phyloP scores from a whole-genome alignment of 2,113 vertebrate species.

The Elgaria multicarinata region DNA sequence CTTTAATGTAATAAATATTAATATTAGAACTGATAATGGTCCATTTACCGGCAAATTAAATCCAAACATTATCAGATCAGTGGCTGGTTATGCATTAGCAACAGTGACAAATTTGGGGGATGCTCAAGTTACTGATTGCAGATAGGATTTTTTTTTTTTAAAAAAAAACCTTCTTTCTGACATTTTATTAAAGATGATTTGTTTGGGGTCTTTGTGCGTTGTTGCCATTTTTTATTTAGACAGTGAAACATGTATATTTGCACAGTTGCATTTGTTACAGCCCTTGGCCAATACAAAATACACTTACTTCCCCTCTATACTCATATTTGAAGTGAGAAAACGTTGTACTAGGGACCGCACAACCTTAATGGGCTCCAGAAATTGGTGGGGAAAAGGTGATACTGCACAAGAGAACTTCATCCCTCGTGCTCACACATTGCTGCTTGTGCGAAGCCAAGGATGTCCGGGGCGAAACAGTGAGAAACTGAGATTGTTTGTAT shows the following conservation, averaged over 20 bases:
- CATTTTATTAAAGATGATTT: background rate
- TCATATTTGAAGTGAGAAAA: background rate
- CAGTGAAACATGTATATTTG: background rate
- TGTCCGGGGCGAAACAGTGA: background rate
- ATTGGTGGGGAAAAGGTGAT: slow-evolving; percentile 12
- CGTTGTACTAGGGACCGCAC: accelerated
- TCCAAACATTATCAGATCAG: background rate
- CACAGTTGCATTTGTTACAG: background rate
- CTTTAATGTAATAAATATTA: background rate
- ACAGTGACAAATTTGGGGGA: background rate
- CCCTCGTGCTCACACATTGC: slow-evolving; percentile 7
- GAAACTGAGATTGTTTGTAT: slow-evolving; percentile 16
- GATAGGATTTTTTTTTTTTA: too few relatives aligned
- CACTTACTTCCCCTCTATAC: background rate
- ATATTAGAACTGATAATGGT: background rate
- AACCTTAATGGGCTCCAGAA: slow-evolving; percentile 5
- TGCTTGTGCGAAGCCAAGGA: slow-evolving; percentile 16
- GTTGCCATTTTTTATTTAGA: too few relatives aligned
- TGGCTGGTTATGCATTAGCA: background rate
- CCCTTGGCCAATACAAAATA: background rate
- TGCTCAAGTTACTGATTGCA: background rate
- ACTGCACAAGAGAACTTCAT: slow-evolving; percentile 1
- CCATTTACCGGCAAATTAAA: background rate
- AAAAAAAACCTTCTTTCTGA: too few relatives aligned
- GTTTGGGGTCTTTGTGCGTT: background rate